A percentile compares a stretch with the other conserved stretches of the same genome.
These are phyloP conservation scores for Cepaea hortensis DNA, from an alignment of 2,888 invertebrate genomes.

Conservation along the genomic window DNA sequence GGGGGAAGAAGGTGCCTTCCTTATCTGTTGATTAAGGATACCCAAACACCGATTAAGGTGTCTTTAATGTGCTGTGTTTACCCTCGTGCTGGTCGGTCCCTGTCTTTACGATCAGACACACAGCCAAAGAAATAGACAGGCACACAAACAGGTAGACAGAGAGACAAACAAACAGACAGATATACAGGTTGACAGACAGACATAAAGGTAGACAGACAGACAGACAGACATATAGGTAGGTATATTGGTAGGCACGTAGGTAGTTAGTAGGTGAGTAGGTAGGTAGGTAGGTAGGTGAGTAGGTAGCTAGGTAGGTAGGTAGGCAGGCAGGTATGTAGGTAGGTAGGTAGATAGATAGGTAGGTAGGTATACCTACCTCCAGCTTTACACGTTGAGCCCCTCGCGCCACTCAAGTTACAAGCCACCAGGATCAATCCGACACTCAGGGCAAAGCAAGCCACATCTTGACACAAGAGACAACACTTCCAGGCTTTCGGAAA, in stretches of 20 bases:
- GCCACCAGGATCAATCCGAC: slow-evolving; percentile 28
- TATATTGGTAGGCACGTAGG: not conserved
- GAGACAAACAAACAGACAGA: slow-evolving; percentile 44
- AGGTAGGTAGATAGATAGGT: not conserved
- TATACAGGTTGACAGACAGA: not conserved
- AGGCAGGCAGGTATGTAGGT: not conserved
- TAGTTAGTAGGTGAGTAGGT: not conserved
- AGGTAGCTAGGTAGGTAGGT: not conserved
- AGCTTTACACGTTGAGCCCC: slow-evolving; percentile 13
- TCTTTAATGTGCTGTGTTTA: too few species aligned
- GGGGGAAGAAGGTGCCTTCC: too few species aligned
- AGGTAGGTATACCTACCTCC: slow-evolving; percentile 21
- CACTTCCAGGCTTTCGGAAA: slow-evolving; percentile 67
- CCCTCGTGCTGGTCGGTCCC: too few species aligned
- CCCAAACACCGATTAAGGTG: too few species aligned
- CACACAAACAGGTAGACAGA: slow-evolving; percentile 12
- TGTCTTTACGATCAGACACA: slow-evolving; percentile 8
- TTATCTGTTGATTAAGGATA: too few species aligned
- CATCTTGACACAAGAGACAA: slow-evolving; percentile 60
- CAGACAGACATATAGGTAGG: not conserved
- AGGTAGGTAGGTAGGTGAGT: not conserved
- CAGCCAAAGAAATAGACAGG: slow-evolving; percentile 59
- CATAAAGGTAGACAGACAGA: slow-evolving; percentile 14
- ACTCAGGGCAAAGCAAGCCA: slow-evolving; percentile 47
- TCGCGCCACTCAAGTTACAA: slow-evolving; percentile 13